Evolutionary conservation across 1,140 invertebrate species (phyloP).

Genomic region (Drosophila gunungcola): DNA sequence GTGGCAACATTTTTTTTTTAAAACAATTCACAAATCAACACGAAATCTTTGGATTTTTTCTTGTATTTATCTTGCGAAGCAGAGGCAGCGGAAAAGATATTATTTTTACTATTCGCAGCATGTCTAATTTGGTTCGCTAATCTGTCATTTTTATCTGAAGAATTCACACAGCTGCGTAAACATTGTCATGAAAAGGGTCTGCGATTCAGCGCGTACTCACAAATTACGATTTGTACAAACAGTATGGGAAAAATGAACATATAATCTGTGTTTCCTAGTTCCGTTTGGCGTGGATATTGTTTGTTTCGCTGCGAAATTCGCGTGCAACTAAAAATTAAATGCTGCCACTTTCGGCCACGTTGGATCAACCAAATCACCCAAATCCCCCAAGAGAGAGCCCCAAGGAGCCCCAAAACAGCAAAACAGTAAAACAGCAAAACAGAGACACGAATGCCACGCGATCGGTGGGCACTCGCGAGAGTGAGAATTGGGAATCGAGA

Average conservation of each 20-base stretch:
- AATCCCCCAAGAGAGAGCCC: slow-evolving; percentile 41
- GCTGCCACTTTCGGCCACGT: slow-evolving; percentile 79
- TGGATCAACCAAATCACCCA: slow-evolving; percentile 35
- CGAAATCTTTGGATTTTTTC: slow-evolving; percentile 23
- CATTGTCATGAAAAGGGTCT: slow-evolving; percentile 25
- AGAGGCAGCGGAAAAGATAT: slow-evolving; percentile 22
- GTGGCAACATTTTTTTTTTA: slow-evolving; percentile 39
- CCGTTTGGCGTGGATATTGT: slow-evolving; percentile 35
- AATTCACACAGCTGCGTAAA: slow-evolving; percentile 44
- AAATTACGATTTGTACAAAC: slow-evolving; percentile 77
- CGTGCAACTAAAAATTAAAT: slow-evolving; percentile 82
- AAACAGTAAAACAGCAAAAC: slow-evolving; percentile 34
- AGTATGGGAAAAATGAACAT: slow-evolving; percentile 80
- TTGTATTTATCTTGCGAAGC: slow-evolving; percentile 33
- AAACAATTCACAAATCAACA: slow-evolving; percentile 46
- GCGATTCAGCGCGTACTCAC: slow-evolving; percentile 68
- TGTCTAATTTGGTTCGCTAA: slow-evolving; percentile 40
- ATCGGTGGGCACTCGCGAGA: slow-evolving; percentile 32
- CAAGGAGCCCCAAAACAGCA: slow-evolving; percentile 25
- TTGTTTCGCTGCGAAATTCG: slow-evolving; percentile 74
- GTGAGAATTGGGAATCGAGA: slow-evolving; percentile 70
- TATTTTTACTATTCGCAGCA: slow-evolving; percentile 39
- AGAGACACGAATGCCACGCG: slow-evolving; percentile 34
- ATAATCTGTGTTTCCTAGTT: slow-evolving; percentile 68
- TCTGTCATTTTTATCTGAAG: slow-evolving; percentile 50